phyloP scores from a whole-genome alignment of 2,113 vertebrate species.

The Odobenus rosmarus region DNA sequence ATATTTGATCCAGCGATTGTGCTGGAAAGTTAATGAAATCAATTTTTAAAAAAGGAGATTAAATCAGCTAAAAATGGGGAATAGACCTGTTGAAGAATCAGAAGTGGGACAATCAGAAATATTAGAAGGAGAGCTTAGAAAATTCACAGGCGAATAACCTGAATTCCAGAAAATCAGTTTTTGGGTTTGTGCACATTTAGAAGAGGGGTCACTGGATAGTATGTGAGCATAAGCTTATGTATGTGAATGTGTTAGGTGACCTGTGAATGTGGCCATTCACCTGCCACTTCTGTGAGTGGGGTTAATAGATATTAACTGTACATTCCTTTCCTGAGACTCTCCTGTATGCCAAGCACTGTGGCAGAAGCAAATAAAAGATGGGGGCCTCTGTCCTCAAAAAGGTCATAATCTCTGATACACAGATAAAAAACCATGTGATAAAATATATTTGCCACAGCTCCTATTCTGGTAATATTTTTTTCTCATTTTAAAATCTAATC shows the following conservation, averaged over 20 bases:
- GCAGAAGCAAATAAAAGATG: neutral
- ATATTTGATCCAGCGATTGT: neutral
- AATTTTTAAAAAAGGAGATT: neutral
- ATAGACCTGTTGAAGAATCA: neutral
- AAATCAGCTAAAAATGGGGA: neutral
- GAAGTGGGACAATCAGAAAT: neutral
- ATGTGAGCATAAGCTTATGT: neutral
- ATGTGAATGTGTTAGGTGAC: neutral
- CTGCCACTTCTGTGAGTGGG: neutral
- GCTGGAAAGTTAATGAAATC: neutral
- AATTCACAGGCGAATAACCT: neutral
- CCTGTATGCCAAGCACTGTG: neutral
- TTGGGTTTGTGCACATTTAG: neutral
- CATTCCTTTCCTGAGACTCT: neutral
- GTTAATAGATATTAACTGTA: neutral
- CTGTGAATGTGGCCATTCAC: neutral
- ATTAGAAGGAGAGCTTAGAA: neutral
- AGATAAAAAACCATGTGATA: neutral
- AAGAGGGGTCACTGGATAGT: neutral
- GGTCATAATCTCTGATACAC: neutral
- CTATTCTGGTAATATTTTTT: conserved; percentile 11
- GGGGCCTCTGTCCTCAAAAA: neutral
- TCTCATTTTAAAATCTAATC: neutral
- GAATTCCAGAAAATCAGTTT: neutral
- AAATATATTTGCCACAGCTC: neutral